phyloP scores from a whole-genome alignment of 2,797 vertebrate genomes.

The Mus minutoides region DNA sequence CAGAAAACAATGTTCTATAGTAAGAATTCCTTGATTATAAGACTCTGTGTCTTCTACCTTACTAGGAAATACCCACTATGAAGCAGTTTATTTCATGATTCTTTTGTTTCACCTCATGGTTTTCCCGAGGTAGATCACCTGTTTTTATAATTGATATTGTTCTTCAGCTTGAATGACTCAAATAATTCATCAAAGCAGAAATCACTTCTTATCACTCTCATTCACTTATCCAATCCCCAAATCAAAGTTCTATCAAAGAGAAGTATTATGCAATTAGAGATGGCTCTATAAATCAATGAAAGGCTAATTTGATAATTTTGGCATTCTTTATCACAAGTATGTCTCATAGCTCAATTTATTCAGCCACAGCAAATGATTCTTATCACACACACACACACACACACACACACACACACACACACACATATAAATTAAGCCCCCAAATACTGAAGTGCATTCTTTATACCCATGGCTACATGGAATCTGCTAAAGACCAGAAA shows the following conservation, averaged over 20 bases:
- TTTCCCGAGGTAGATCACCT: not conserved
- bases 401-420: too few relatives aligned
- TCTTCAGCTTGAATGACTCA: not conserved
- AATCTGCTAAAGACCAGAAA: not conserved
- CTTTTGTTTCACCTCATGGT: not conserved
- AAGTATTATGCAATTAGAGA: conserved; percentile 48
- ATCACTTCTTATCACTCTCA: not conserved
- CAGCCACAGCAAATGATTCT: conserved; percentile 34
- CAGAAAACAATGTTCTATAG: not conserved
- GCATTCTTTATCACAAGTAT: conserved; percentile 57
- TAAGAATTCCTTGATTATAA: not conserved
- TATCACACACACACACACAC: not conserved
- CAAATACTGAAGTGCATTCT: conserved; percentile 4
- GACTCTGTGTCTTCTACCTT: not conserved
- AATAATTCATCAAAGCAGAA: conserved; percentile 34
- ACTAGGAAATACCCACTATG: not conserved
- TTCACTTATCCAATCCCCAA: not conserved
- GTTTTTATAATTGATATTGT: not conserved
- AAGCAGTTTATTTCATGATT: conserved; percentile 14
- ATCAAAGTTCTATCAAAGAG: conserved; percentile 25
- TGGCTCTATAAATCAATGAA: conserved; percentile 58
- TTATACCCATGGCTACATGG: not conserved
- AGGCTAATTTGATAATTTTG: conserved; percentile 51
- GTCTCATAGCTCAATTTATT: conserved; percentile 22
- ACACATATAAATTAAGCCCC: not conserved